Percentiles rank a stretch among this genome's conserved stretches.
Conservation (phyloP, 2,797 vertebrate species). For the Uromys caudimaculatus region DNA sequence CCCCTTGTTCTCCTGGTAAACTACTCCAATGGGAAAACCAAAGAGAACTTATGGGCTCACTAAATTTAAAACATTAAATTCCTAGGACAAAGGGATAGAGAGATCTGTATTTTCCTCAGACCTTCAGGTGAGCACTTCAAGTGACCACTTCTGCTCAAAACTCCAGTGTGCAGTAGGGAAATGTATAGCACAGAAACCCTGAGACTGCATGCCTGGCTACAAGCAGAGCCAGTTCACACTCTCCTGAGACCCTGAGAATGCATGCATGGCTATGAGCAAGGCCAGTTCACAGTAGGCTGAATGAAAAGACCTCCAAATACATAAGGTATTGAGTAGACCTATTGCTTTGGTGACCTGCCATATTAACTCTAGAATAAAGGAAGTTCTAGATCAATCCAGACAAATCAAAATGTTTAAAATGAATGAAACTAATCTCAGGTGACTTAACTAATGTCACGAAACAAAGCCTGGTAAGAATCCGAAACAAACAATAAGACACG, state of each 20-base stretch:
- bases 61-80: neutral
- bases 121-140: neutral
- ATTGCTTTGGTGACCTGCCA: neutral
- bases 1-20: neutral
- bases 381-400: neutral
- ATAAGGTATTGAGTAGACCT: neutral
- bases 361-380: conserved; percentile 24
- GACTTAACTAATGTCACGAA: neutral
- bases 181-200: neutral
- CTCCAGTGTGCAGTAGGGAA: neutral
- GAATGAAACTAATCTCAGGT: conserved; percentile 3
- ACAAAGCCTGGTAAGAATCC: neutral
- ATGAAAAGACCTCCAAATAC: neutral
- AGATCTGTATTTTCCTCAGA: neutral
- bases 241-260: neutral
- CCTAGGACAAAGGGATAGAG: neutral
- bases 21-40: neutral
- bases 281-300: neutral
- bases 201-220: neutral
- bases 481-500: conserved; percentile 10
- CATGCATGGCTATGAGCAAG: neutral
- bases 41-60: neutral
- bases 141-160: neutral
- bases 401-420: conserved; percentile 46
- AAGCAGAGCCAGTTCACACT: neutral